Conservation (phyloP, 2,888 invertebrate genomes). For the Alloscopus bannaensis region DNA sequence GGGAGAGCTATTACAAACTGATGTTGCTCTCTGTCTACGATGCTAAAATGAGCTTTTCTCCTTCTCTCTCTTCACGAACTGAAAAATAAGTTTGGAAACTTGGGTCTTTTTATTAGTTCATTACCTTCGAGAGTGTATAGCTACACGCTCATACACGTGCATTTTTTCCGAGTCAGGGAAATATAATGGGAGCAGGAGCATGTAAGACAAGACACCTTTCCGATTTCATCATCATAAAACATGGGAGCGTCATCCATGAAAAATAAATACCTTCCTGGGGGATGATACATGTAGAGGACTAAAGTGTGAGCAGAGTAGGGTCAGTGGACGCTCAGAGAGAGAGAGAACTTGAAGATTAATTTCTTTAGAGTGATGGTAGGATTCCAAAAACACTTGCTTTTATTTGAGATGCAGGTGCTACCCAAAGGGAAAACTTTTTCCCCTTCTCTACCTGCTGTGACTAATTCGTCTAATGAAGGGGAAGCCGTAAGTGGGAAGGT, state of each 20-base stretch:
- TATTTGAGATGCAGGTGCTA: constrained; percentile 1
- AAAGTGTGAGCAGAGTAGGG: too few species aligned
- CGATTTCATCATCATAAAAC: constrained; percentile 6
- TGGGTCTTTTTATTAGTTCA: constrained; percentile 51
- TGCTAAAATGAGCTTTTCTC: constrained; percentile 8
- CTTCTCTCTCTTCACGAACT: constrained; percentile 39
- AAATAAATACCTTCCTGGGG: too few species aligned
- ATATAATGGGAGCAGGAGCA: neutral
- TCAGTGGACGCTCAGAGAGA: constrained; percentile 13
- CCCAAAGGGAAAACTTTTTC: too few species aligned
- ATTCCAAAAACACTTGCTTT: neutral
- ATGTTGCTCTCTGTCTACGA: constrained; percentile 26
- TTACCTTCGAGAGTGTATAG: constrained; percentile 11
- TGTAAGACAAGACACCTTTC: neutral
- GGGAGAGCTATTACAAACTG: constrained; percentile 49
- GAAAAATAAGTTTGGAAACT: constrained; percentile 49
- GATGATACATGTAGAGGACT: too few species aligned
- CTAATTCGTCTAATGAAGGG: too few species aligned
- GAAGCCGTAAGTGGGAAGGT: too few species aligned
- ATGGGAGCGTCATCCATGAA: too few species aligned
- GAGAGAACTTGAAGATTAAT: constrained; percentile 1
- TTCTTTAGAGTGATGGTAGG: neutral
- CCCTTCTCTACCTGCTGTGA: too few species aligned
- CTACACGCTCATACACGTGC: neutral
- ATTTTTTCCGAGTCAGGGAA: too few species aligned